Evolutionary conservation across 2,113 vertebrate genomes (phyloP).

Genomic region (Mormyrus iriodes): DNA sequence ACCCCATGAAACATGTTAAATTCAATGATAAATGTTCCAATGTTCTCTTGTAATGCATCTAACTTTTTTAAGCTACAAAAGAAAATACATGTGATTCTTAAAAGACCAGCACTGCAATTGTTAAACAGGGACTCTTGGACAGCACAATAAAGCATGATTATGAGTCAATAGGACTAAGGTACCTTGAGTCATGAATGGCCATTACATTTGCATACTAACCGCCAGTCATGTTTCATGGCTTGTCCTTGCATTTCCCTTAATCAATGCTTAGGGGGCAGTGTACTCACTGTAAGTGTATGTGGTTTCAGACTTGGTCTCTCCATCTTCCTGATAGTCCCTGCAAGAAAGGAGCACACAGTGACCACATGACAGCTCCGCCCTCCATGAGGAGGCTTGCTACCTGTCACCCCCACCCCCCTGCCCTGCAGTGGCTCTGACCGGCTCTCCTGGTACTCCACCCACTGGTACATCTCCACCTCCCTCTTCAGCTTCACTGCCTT

Average conservation of each 20-base stretch:
- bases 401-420: neutral
- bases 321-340: constrained; percentile 82
- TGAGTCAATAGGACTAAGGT: neutral
- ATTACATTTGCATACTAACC: neutral
- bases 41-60: neutral
- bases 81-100: neutral
- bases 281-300: constrained; percentile 88
- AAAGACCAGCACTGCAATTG: neutral
- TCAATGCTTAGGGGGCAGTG: neutral
- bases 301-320: constrained; percentile 83
- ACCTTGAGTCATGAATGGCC: neutral
- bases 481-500: constrained; percentile 85
- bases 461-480: constrained; percentile 95
- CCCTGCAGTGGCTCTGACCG: constrained; percentile 60
- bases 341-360: neutral
- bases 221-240: neutral
- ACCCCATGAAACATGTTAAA: neutral
- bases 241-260: neutral
- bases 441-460: constrained; percentile 86
- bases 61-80: neutral
- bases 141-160: neutral
- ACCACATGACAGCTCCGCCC: neutral
- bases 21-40: neutral
- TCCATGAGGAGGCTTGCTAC: too few relatives aligned
- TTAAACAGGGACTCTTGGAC: neutral